A percentile compares a stretch with the other conserved stretches of the same genome.
Conservation (phyloP, 2,888 invertebrate genomes). For the Dicyrtoma fusca region DNA sequence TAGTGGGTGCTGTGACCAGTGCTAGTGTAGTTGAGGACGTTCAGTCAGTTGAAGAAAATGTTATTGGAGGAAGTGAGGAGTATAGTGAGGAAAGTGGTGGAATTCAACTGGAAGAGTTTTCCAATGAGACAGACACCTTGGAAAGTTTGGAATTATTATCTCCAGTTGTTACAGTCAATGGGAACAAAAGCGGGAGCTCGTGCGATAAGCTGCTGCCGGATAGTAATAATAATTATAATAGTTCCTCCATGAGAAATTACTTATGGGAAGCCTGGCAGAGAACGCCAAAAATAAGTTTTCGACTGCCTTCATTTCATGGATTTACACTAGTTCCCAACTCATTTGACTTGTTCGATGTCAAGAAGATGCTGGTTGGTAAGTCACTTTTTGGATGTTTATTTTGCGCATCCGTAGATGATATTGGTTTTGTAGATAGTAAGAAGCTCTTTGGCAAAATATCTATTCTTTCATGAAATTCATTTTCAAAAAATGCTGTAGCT, state of each 20-base stretch:
- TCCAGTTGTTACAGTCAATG: too few species aligned
- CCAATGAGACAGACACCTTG: neutral
- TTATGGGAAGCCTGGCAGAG: neutral
- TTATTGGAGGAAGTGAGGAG: too few species aligned
- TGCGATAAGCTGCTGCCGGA: neutral
- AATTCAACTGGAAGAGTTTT: too few species aligned
- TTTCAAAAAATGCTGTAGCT: neutral
- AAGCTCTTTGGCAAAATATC: neutral
- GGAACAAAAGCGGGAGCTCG: too few species aligned
- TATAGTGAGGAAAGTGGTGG: too few species aligned
- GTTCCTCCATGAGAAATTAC: neutral
- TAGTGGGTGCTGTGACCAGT: too few species aligned
- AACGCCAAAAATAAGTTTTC: slow-evolving; percentile 21
- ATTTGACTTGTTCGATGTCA: slow-evolving; percentile 52
- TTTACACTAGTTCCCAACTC: slow-evolving; percentile 36
- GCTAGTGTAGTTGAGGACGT: too few species aligned
- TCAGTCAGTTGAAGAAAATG: too few species aligned
- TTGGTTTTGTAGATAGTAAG: neutral
- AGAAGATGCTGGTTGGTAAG: slow-evolving; percentile 52
- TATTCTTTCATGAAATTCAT: neutral
- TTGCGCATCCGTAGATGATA: neutral
- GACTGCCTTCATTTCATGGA: slow-evolving; percentile 25
- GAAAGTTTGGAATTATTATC: too few species aligned
- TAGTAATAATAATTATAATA: neutral
- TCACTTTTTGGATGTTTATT: neutral